Percentiles rank a stretch among this genome's conserved stretches.
These are phyloP conservation scores for Oreocharis arfaki DNA, from an alignment of 2,113 vertebrate genomes.

Conservation along the genomic window DNA sequence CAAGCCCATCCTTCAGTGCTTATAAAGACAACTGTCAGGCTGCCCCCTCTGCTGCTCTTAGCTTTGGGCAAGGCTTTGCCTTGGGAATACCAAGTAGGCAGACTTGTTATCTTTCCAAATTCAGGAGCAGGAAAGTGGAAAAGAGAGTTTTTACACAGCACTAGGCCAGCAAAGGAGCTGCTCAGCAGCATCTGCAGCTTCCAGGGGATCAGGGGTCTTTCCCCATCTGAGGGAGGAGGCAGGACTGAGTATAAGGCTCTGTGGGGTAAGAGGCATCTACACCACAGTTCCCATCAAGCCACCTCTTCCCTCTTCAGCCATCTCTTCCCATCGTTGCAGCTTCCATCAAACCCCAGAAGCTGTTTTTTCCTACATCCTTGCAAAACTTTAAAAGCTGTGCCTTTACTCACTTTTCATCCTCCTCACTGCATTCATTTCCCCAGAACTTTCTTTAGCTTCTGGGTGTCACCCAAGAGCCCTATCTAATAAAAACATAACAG, in stretches of 20 bases:
- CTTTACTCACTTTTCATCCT: background rate
- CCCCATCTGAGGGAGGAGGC: background rate
- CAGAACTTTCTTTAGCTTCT: background rate
- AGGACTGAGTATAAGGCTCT: background rate
- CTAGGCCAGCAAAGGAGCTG: background rate
- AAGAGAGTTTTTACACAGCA: background rate
- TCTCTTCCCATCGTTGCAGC: accelerated
- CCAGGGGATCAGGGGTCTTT: background rate
- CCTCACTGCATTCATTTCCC: background rate
- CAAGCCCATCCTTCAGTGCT: constrained; percentile 15
- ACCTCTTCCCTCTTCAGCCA: background rate
- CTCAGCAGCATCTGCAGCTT: background rate
- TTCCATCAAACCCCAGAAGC: background rate
- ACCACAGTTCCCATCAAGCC: background rate
- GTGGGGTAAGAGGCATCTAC: background rate
- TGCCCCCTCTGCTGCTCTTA: background rate
- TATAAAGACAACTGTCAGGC: constrained; percentile 29
- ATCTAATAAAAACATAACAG: background rate
- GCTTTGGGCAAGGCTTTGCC: background rate
- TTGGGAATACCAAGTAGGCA: constrained; percentile 47
- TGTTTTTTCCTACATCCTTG: accelerated
- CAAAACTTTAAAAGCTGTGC: background rate
- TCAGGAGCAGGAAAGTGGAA: background rate
- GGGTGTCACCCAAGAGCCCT: background rate
- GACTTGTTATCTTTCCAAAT: constrained; percentile 13